A percentile compares a stretch with the other conserved stretches of the same genome.
phyloP scores from a whole-genome alignment of 2,113 vertebrate species.

The Gavia stellata region DNA sequence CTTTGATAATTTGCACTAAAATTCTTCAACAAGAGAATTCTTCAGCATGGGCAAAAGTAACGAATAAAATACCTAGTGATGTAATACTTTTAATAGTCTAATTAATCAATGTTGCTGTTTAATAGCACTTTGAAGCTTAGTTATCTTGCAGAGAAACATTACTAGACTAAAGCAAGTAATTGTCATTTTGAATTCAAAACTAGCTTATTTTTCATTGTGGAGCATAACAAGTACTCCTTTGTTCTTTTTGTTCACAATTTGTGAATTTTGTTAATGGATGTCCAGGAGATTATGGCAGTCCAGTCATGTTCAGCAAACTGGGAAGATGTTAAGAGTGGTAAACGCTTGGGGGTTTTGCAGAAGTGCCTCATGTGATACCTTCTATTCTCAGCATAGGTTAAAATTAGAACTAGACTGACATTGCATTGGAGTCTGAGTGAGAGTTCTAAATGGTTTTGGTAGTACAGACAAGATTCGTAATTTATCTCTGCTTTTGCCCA shows the following conservation, averaged over 20 bases:
- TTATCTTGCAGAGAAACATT: neutral
- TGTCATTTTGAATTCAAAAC: neutral
- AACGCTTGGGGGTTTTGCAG: neutral
- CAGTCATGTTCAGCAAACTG: neutral
- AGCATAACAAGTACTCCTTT: neutral
- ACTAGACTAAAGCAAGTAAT: neutral
- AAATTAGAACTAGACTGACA: constrained; percentile 76
- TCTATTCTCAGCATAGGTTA: constrained; percentile 76
- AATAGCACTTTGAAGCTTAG: neutral
- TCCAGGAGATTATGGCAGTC: neutral
- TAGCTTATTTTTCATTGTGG: neutral
- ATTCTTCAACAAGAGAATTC: neutral
- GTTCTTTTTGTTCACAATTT: neutral
- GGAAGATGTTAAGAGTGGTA: neutral
- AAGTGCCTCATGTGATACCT: constrained; percentile 68
- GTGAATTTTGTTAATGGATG: neutral
- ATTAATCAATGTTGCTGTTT: neutral
- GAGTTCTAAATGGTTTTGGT: constrained; percentile 18
- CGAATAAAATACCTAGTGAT: neutral
- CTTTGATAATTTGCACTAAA: neutral
- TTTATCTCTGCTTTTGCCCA: neutral
- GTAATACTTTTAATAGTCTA: neutral
- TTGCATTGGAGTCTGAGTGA: constrained; percentile 21
- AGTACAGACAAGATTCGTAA: neutral
- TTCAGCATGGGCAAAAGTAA: neutral